Evolutionary conservation across 2,888 invertebrate genomes (phyloP).

Genomic region (Agrypnus murinus): DNA sequence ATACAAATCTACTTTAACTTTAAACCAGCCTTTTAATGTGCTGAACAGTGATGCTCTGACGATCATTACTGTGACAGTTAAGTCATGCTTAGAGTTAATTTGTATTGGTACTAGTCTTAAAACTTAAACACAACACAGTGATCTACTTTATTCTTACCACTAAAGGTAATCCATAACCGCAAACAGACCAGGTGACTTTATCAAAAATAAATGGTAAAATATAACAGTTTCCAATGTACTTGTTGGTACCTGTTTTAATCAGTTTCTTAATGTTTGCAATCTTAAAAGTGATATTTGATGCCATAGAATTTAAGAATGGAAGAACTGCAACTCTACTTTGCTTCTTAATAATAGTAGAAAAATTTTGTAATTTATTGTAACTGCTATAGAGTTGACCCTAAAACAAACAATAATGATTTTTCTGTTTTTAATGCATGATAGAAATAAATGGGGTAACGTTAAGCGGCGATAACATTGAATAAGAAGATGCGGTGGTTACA

Average conservation of each 20-base stretch:
- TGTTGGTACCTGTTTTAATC: slow-evolving; percentile 24
- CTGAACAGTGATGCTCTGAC: too few relatives aligned
- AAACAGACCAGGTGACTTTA: slow-evolving; percentile 42
- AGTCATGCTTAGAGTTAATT: too few relatives aligned
- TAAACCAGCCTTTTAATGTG: too few relatives aligned
- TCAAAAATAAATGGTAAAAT: slow-evolving; percentile 45
- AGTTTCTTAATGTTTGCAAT: slow-evolving; percentile 3
- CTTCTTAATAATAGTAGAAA: not conserved
- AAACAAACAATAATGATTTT: too few relatives aligned
- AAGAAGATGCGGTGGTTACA: too few relatives aligned
- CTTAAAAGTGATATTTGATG: not conserved
- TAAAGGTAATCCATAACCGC: slow-evolving; percentile 46
- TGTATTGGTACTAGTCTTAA: too few relatives aligned
- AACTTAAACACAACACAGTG: too few relatives aligned
- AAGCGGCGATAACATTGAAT: too few relatives aligned
- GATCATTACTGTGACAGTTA: too few relatives aligned
- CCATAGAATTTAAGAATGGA: not conserved
- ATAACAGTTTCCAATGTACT: slow-evolving; percentile 52
- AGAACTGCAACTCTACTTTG: not conserved
- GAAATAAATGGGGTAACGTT: too few relatives aligned
- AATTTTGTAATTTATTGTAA: not conserved
- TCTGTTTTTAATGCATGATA: too few relatives aligned
- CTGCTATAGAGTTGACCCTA: not conserved
- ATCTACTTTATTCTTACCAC: slow-evolving; percentile 50
- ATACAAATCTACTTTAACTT: too few relatives aligned